Conservation (phyloP, 2,888 invertebrate species). For the Tribolium freemani region DNA sequence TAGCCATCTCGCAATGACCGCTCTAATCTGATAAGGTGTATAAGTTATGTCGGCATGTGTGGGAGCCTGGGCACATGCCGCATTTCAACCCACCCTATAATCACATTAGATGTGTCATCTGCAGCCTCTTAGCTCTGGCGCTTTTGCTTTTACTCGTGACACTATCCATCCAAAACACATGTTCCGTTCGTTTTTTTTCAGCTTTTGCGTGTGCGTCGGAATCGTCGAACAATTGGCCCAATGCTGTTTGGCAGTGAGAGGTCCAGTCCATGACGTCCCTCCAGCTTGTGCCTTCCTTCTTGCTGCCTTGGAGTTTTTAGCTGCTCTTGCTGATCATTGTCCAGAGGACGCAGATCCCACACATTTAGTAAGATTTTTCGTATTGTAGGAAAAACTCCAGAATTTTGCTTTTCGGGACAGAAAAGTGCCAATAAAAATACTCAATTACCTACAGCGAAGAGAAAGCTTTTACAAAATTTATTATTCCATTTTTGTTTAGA, state of each 20-base stretch:
- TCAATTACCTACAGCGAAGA: no score
- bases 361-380: conserved; percentile 67
- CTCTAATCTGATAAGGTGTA: conserved; percentile 58
- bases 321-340: conserved; percentile 68
- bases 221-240: conserved; percentile 83
- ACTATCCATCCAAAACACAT: conserved; percentile 44
- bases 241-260: conserved; percentile 79
- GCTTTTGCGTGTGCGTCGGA: conserved; percentile 84
- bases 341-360: conserved; percentile 71
- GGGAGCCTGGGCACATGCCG: conserved; percentile 54
- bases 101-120: conserved; percentile 64
- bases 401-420: no score
- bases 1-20: conserved; percentile 50
- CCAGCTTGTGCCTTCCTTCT: conserved; percentile 70
- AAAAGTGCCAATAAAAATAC: no score
- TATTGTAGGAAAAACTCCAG: not conserved
- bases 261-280: conserved; percentile 74
- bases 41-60: conserved; percentile 55
- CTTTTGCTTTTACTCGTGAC: conserved; percentile 41
- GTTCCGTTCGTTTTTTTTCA: conserved; percentile 68
- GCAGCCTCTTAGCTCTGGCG: conserved; percentile 47
- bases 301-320: conserved; percentile 70
- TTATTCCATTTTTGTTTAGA: no score
- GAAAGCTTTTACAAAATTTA: no score
- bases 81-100: conserved; percentile 52